Evolutionary conservation across 2,888 invertebrate species (phyloP), one percentile per base, ranked within the genome.

Genomic region (Yponomeuta evonymella): DNA sequence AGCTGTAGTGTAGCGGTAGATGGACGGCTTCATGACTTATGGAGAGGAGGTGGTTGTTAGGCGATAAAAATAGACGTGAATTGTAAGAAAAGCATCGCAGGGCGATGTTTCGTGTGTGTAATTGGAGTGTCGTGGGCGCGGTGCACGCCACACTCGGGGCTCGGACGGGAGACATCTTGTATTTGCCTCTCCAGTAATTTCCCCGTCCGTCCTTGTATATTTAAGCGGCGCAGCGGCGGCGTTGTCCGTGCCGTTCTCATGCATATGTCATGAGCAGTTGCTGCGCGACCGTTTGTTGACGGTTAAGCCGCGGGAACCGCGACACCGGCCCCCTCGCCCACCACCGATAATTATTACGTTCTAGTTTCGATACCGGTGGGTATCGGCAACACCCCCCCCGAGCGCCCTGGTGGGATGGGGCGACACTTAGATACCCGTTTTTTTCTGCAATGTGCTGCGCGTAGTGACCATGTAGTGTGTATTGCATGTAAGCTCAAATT

Each of bases 201-300:
- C 84, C 86, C 83, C 83, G 85, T 82, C 82, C 82, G 86, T 88
- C 85, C 87, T 89, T 89, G 89, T 89, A 90, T 89, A 90, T 90
- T 90, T 86, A 88, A 89, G 85, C 84, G 85, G 79, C 79, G 71
- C 71, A 48, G 71, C 51, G 51, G 51, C 71, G 82, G 82, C 83
- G 80, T 82, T 81, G 87, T 80, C 85, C 81, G 81, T 80, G 84
- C 83, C 84, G 80, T 83, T 88, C 87, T 90, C 90, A 92, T 92
- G 90, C 91, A 92, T 91, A 90, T 90, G 90, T 92, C 90, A 92
- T 92, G 91, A 92, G 88, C 86, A 83, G 92, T 92, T 91, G 91
- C 92, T 83, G 79, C 74, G 92, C 90, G 85, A 91, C 91, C 81
- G 90, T 91, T 92, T 92, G 92, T 92, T 92, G 92, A 82, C 90